A percentile compares a stretch with the other conserved stretches of the same genome.
Evolutionary conservation across 2,888 invertebrate genomes (phyloP).

Genomic region (Acleris cristana): DNA sequence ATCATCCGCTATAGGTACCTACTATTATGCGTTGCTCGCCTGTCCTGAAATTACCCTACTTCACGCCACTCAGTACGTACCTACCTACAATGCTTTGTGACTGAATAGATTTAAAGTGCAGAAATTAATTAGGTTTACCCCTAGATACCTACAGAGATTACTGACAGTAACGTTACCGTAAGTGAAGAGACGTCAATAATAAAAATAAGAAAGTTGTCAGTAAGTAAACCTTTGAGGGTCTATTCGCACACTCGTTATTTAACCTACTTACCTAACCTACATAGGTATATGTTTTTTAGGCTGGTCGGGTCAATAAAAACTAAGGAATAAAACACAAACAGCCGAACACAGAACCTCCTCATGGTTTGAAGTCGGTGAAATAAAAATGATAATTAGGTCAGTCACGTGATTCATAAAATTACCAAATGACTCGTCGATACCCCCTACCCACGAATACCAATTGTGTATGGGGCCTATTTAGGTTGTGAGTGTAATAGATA

Average conservation of each 20-base stretch:
- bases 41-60: slow-evolving; percentile 17
- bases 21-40: slow-evolving; percentile 12
- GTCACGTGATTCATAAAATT: slow-evolving; percentile 5
- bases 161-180: too few relatives aligned
- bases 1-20: slow-evolving; percentile 7
- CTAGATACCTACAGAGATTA: too few relatives aligned
- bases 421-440: slow-evolving; percentile 17
- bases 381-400: neutral
- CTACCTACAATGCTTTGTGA: slow-evolving; percentile 7
- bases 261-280: too few relatives aligned
- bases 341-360: too few relatives aligned
- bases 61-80: slow-evolving; percentile 7
- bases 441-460: slow-evolving; percentile 5
- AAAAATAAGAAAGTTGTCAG: too few relatives aligned
- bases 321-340: too few relatives aligned
- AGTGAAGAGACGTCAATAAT: too few relatives aligned
- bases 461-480: slow-evolving; percentile 35
- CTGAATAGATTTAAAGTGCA: neutral
- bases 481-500: slow-evolving; percentile 37
- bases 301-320: too few relatives aligned
- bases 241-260: too few relatives aligned
- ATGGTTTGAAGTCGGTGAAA: neutral
- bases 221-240: too few relatives aligned
- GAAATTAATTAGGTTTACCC: too few relatives aligned
- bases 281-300: too few relatives aligned